Conservation (phyloP, 2,888 invertebrate species). For the Leucophenga montana region DNA sequence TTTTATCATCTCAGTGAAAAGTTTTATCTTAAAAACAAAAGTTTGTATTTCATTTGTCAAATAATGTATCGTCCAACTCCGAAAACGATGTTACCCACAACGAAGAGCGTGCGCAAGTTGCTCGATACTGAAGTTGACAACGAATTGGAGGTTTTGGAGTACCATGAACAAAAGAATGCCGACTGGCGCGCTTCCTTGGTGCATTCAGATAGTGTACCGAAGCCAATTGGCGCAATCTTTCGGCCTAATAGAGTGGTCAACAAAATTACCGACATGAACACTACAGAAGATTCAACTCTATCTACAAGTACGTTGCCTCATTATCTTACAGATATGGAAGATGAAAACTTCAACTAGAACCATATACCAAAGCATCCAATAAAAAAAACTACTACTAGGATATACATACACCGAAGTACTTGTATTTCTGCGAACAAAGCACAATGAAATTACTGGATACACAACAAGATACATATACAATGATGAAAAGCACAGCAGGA, state of each 20-base stretch:
- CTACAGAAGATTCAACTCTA: not conserved
- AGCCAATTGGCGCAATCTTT: slow-evolving; percentile 35
- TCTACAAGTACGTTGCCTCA: not conserved
- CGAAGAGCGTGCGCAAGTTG: not conserved
- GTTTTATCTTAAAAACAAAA: not conserved
- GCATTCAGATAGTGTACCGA: slow-evolving; percentile 31
- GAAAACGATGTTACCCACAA: not conserved
- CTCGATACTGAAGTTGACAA: slow-evolving; percentile 16
- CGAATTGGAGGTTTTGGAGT: slow-evolving; percentile 38
- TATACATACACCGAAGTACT: not conserved
- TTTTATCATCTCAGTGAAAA: not conserved
- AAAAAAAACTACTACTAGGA: too few relatives aligned
- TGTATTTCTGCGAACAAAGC: not conserved
- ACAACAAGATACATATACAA: too few relatives aligned
- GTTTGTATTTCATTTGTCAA: too few relatives aligned
- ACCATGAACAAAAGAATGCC: slow-evolving; percentile 39
- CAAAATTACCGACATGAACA: too few relatives aligned
- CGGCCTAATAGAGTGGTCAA: not conserved
- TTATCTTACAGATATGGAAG: too few relatives aligned
- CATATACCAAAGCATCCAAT: too few relatives aligned
- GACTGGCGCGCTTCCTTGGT: slow-evolving; percentile 42
- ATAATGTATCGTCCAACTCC: not conserved
- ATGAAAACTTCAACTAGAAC: not conserved
- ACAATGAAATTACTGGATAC: not conserved
- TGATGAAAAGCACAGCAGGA: too few relatives aligned